A percentile compares a stretch with the other conserved stretches of the same genome.
Evolutionary conservation across 2,113 vertebrate species (phyloP).

Genomic region (Austrofundulus limnaeus): DNA sequence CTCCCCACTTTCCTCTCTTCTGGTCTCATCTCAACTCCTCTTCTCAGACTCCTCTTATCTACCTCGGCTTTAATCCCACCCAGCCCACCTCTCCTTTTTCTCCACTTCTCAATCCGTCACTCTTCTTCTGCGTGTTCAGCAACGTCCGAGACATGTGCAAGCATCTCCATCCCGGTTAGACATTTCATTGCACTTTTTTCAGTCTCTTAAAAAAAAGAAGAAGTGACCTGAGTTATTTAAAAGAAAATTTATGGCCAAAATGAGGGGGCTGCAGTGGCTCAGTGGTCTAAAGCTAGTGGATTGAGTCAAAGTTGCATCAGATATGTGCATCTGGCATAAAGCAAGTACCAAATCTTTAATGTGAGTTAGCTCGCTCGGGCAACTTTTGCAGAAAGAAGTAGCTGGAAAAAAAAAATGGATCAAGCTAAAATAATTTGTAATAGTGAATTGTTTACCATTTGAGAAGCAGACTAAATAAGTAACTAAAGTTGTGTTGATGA

Average conservation of each 20-base stretch:
- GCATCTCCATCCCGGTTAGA: slow-evolving; percentile 46
- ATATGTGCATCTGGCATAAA: too few relatives aligned
- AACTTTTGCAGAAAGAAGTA: too few relatives aligned
- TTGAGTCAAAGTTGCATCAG: too few relatives aligned
- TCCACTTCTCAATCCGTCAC: slow-evolving; percentile 41
- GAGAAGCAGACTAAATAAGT: slow-evolving; percentile 3
- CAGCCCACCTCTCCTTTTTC: slow-evolving; percentile 25
- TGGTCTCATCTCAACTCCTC: slow-evolving; percentile 60
- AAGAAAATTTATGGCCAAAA: too few relatives aligned
- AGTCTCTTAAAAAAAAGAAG: slow-evolving; percentile 18
- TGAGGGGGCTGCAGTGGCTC: too few relatives aligned
- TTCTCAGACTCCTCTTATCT: slow-evolving; percentile 58
- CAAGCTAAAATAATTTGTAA: too few relatives aligned
- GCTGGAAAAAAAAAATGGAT: too few relatives aligned
- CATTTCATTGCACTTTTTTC: slow-evolving; percentile 25
- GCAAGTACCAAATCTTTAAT: too few relatives aligned
- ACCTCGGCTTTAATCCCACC: slow-evolving; percentile 51
- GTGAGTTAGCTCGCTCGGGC: too few relatives aligned
- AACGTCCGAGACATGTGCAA: slow-evolving; percentile 56
- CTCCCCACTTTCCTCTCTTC: slow-evolving; percentile 50
- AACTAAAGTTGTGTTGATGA: slow-evolving; percentile 46
- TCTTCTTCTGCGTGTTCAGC: slow-evolving; percentile 69
- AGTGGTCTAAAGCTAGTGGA: too few relatives aligned
- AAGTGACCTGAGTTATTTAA: not conserved
- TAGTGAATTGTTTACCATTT: too few relatives aligned